A percentile compares a stretch with the other conserved stretches of the same genome.
phyloP scores from a whole-genome alignment of 2,113 vertebrate genomes.

The Sakesphorus luctuosus region DNA sequence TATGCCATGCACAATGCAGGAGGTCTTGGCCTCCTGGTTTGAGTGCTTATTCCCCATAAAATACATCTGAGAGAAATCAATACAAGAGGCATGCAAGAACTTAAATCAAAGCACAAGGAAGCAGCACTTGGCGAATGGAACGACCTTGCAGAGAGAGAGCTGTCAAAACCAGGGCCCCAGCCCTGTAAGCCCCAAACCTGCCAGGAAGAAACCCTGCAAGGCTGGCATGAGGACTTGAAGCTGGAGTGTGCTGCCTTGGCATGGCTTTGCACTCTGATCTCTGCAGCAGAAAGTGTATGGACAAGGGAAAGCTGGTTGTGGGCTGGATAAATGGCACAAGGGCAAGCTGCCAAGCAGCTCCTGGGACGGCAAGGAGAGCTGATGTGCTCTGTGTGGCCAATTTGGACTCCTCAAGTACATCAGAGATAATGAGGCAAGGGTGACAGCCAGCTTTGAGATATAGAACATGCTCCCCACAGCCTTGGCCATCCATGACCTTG shows the following conservation, averaged over 20 bases:
- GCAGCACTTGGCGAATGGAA: not conserved
- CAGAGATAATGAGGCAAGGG: not conserved
- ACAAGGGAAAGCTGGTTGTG: not conserved
- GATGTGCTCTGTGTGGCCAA: not conserved
- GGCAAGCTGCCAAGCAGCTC: not conserved
- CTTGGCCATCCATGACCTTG: not conserved
- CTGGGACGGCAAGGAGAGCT: not conserved
- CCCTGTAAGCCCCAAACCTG: not conserved
- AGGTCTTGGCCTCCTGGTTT: constrained; percentile 63
- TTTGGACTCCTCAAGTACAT: not conserved
- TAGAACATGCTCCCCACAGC: not conserved
- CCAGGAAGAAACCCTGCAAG: not conserved
- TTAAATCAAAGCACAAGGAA: constrained; percentile 56
- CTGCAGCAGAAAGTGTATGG: rapidly evolving
- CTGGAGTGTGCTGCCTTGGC: not conserved
- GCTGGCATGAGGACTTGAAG: not conserved
- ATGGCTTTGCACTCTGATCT: not conserved
- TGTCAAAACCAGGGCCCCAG: not conserved
- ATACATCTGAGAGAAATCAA: constrained; percentile 68
- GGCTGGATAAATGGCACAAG: not conserved
- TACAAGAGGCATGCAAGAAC: constrained; percentile 60
- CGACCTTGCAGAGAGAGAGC: constrained; percentile 28
- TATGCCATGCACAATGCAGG: constrained; percentile 43
- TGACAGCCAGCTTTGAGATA: not conserved
- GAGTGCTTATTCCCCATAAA: constrained; percentile 72